These are phyloP conservation scores for Potorous gilbertii DNA, from an alignment of 2,797 vertebrate species.

Conservation along the genomic window DNA sequence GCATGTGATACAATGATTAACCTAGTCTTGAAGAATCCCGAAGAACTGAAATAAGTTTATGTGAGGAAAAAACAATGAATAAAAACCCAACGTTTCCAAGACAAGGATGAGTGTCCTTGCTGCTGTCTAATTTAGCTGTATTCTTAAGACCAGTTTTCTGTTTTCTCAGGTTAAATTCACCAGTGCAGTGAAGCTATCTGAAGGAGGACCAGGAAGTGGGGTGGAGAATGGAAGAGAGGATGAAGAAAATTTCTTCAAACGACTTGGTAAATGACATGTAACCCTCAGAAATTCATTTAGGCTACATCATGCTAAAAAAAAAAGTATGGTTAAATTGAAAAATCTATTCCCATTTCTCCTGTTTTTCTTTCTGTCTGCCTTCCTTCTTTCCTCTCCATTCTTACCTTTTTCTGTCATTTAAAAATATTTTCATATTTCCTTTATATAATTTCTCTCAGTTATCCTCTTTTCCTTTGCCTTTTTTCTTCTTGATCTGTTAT, in stretches of 20 bases:
- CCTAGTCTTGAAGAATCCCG: background rate
- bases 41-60: slow-evolving; percentile 7
- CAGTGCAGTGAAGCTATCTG: slow-evolving; percentile 97
- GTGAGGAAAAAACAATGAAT: background rate
- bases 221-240: slow-evolving; percentile 95
- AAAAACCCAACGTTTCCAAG: slow-evolving; percentile 9
- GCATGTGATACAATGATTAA: background rate
- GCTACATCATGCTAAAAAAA: slow-evolving; percentile 94
- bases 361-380: slow-evolving; percentile 44
- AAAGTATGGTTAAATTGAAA: slow-evolving; percentile 94
- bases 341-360: slow-evolving; percentile 82
- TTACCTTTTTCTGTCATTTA: slow-evolving; percentile 63
- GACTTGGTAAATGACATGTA: slow-evolving; percentile 98
- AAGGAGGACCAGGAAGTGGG: slow-evolving; percentile 89
- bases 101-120: background rate
- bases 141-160: background rate
- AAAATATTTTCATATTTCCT: slow-evolving; percentile 59
- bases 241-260: slow-evolving; percentile 99
- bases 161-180: slow-evolving; percentile 96
- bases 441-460: slow-evolving; percentile 59
- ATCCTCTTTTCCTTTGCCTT: slow-evolving; percentile 39
- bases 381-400: slow-evolving; percentile 42
- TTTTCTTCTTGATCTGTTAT: slow-evolving; percentile 65
- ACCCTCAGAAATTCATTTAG: slow-evolving; percentile 94
- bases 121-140: background rate